Base-by-base conservation (phyloP, 2,888 invertebrate genomes). In the Criorhina ranunculi region DNA sequence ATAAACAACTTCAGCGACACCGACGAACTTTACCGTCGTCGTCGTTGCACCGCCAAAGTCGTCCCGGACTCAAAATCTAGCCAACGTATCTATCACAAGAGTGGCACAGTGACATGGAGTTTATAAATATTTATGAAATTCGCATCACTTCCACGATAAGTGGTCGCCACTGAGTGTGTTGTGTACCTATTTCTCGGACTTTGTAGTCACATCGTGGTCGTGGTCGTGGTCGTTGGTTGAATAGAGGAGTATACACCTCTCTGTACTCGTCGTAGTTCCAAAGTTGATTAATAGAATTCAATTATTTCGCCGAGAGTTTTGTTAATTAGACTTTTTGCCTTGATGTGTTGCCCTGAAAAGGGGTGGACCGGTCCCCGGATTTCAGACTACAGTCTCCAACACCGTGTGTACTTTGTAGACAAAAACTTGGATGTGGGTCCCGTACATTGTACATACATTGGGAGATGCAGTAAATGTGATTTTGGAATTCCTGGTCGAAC, bases 61-160 rank as follows among this genome's bases (percentile, higher is more conserved):
- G 7, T 44, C 67, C 35, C 67, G 55, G 40, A 53, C 59, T 60
- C 35, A 19, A 64, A 75, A 85, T 85, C 80, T 80, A 80, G 53
- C 70, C 29, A 85, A 80, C 49, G 80, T 80, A 85, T 85, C 85
- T 85, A 80, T 80, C 80, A 70, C 75, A 72, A 46, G 46, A 60
- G 44, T 44, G 6, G 5, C 5, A 19, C 24, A 19, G 15, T 19
- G 44, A 17, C 29, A 29, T 24, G 57, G 49, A 64, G 69, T 79
- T 75, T 85, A 85, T 85, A 85, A 85, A 85, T 85, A 85, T 85
- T 85, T 85, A 85, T 85, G 80, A 85, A 85, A 80, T 66, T 80
- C 80, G 55, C 85, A 85, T 80, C 80, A 85, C 80, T 80, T 70
- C 66, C 11, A 70, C 70, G 85, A 75, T 85, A 85, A 85, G 85